Evolutionary conservation across 2,797 vertebrate species (phyloP).

Genomic region (Spinus pinus): DNA sequence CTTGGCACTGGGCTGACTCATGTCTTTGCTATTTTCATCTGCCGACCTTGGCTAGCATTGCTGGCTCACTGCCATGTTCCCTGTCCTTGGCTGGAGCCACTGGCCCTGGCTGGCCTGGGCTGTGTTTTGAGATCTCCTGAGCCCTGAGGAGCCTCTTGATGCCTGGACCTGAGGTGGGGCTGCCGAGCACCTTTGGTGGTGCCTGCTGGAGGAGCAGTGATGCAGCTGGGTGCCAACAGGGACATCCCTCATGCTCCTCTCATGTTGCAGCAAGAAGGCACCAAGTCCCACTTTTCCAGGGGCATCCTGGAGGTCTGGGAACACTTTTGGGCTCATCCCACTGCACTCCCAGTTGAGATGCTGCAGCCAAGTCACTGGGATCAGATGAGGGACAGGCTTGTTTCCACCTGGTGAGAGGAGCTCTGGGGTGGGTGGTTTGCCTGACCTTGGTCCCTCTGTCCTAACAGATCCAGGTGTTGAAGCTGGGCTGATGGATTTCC

Average conservation of each 20-base stretch:
- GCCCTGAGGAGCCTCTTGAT: neutral
- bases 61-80: neutral
- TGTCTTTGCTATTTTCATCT: constrained; percentile 36
- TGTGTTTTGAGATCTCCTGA: neutral
- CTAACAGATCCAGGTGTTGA: constrained; percentile 82
- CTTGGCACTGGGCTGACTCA: constrained; percentile 22
- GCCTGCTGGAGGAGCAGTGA: neutral
- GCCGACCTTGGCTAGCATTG: neutral
- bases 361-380: neutral
- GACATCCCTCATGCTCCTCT: neutral
- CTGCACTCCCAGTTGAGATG: neutral
- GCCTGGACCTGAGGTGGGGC: neutral
- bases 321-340: neutral
- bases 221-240: neutral
- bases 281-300: fast-evolving
- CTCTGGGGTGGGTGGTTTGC: neutral
- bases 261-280: neutral
- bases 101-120: neutral
- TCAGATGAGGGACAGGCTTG: neutral
- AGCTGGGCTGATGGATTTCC: constrained; percentile 91
- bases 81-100: neutral
- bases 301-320: neutral
- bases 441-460: constrained; percentile 12
- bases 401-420: neutral
- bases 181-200: neutral